Evolutionary conservation across 2,888 invertebrate genomes (phyloP).

Genomic region (Liopterus haemorrhoidalis): DNA sequence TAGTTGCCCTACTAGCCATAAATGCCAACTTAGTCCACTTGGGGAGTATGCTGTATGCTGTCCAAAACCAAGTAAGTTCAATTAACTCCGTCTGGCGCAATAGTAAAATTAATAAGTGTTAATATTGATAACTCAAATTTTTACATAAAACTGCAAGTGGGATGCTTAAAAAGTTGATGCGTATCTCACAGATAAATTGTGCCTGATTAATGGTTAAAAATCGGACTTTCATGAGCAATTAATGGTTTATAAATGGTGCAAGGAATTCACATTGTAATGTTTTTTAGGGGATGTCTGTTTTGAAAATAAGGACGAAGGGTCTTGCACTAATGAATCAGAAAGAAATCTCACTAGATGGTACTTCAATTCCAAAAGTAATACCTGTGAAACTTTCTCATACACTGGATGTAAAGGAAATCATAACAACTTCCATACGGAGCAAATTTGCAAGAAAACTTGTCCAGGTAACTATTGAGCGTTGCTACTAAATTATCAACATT

Average conservation of each 20-base stretch:
- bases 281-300: conserved; percentile 70
- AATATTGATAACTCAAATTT: too few relatives aligned
- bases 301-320: conserved; percentile 60
- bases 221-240: too few relatives aligned
- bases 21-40: conserved; percentile 76
- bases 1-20: conserved; percentile 77
- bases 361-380: conserved; percentile 71
- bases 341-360: conserved; percentile 57
- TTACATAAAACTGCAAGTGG: background rate
- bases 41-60: conserved; percentile 82
- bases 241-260: too few relatives aligned
- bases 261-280: too few relatives aligned
- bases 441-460: conserved; percentile 73
- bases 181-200: too few relatives aligned
- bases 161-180: conserved; percentile 11
- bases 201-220: too few relatives aligned
- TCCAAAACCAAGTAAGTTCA: conserved; percentile 69
- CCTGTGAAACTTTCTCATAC: conserved; percentile 65
- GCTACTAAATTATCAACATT: too few relatives aligned
- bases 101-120: too few relatives aligned
- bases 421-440: conserved; percentile 76
- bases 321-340: conserved; percentile 49
- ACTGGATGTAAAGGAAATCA: conserved; percentile 74
- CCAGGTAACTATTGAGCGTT: conserved; percentile 61
- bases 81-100: background rate